Base-by-base conservation (phyloP, 2,797 vertebrate species). In the Centropyge bicolor region DNA sequence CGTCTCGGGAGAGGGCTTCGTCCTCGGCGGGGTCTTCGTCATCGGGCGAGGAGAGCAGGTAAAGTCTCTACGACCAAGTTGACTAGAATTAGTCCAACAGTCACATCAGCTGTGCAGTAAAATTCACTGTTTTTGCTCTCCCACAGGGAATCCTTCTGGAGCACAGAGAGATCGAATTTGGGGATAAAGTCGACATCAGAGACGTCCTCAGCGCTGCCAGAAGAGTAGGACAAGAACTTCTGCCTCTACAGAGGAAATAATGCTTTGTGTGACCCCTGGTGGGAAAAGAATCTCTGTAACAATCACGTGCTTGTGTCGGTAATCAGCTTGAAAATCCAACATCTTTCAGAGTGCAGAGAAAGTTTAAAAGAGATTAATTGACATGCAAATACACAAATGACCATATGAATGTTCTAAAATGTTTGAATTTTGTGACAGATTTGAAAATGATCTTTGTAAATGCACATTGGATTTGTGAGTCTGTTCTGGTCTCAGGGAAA, bases 91-190 rank as follows among this genome's bases (percentile, higher is more conserved):
- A 2, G 52, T 51, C 8, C 6, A n/a, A 52, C 16, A n/a, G 31
- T 40, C 8, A 27, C 31, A 5, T 19, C 38, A 1, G 24, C n/a
- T 62, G 12, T 8, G 16, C 11, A 43, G 51, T 6, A 22, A 31
- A 76, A 51, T 20, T 7, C 5, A 0, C 45, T 52, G 1, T 36
- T n/a, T 17, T 22, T 11, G 0, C 62, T 78, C 3, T 90, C 72
- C n/a, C 91, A 22, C 78, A 98, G 97, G 97, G 97, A 49, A 84
- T 99, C 81, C 91, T 98, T 64, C 90, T 99, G 57, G 98, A 99
- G 76, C 97, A 99, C 93, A 92, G 96, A 85, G 97, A 99, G 88
- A 96, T 94, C 63, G 97, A 99, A 89, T 99, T 98, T 92, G 97
- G 98, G 83, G 97, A 98, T 86, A 97, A 96, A 92, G 97, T 97